A percentile compares a stretch with the other conserved stretches of the same genome.
These are phyloP conservation scores for Nymphalis io DNA, from an alignment of 1,140 invertebrate species.

Conservation along the genomic window DNA sequence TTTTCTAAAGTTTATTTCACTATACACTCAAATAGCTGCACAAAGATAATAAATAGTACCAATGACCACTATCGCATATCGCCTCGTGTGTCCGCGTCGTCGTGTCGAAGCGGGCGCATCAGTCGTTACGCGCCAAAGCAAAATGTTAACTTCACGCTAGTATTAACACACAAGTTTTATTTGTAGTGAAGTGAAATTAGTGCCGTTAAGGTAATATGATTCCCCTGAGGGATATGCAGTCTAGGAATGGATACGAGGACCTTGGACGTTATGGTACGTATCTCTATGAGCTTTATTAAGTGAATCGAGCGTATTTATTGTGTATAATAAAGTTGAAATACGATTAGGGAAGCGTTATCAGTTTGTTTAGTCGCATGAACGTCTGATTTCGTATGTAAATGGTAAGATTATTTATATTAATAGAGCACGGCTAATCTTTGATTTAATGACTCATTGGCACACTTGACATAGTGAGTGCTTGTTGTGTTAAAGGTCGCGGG, in stretches of 20 bases:
- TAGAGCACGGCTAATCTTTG: too few relatives aligned
- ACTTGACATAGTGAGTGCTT: too few relatives aligned
- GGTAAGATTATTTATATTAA: too few relatives aligned
- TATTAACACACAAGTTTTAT: constrained; percentile 4
- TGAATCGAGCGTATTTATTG: too few relatives aligned
- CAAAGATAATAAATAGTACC: neutral
- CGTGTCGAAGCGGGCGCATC: neutral
- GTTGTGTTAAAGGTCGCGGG: too few relatives aligned
- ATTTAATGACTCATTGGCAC: too few relatives aligned
- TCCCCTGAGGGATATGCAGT: constrained; percentile 29
- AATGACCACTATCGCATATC: constrained; percentile 5
- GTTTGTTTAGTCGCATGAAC: too few relatives aligned
- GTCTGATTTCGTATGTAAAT: too few relatives aligned
- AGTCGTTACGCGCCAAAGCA: neutral
- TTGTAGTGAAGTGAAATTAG: neutral
- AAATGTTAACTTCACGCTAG: constrained; percentile 4
- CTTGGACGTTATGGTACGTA: constrained; percentile 33
- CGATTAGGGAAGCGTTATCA: neutral
- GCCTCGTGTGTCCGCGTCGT: neutral
- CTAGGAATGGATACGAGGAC: constrained; percentile 35
- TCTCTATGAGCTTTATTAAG: too few relatives aligned
- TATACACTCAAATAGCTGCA: neutral
- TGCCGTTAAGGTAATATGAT: constrained; percentile 12
- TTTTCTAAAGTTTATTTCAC: neutral
- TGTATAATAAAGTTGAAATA: too few relatives aligned